These are phyloP conservation scores for Ahaetulla prasina DNA, from an alignment of 2,113 vertebrate species.

Conservation along the genomic window DNA sequence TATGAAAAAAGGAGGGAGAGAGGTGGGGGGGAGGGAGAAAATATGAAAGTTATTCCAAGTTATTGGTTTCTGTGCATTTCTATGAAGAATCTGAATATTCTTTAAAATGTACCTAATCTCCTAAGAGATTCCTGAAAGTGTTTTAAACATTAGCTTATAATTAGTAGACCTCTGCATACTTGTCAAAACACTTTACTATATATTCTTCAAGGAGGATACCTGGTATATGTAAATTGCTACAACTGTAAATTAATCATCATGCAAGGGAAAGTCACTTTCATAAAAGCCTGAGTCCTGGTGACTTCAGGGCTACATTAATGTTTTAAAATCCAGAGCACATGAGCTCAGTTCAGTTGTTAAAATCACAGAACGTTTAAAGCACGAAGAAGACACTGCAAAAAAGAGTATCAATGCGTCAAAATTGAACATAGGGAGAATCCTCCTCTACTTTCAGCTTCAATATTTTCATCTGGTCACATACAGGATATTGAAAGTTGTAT, in stretches of 20 bases:
- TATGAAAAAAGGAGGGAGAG: not conserved
- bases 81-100: not conserved
- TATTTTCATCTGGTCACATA: not conserved
- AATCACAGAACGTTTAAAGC: not conserved
- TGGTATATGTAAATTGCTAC: not conserved
- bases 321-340: not conserved
- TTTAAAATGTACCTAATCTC: not conserved
- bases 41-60: accelerated
- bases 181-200: not conserved
- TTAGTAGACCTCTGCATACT: not conserved
- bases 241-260: not conserved
- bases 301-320: not conserved
- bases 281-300: not conserved
- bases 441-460: not conserved
- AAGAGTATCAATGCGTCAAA: not conserved
- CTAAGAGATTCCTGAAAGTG: not conserved
- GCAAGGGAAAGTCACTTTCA: not conserved
- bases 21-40: accelerated
- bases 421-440: not conserved
- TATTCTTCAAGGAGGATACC: not conserved
- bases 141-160: not conserved
- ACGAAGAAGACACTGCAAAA: not conserved
- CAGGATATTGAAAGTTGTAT: not conserved
- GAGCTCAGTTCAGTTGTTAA: not conserved
- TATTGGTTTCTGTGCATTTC: not conserved